Base-by-base conservation (phyloP, 37 sponge, comb jelly and placozoan species). In the Crambe crambe region DNA sequence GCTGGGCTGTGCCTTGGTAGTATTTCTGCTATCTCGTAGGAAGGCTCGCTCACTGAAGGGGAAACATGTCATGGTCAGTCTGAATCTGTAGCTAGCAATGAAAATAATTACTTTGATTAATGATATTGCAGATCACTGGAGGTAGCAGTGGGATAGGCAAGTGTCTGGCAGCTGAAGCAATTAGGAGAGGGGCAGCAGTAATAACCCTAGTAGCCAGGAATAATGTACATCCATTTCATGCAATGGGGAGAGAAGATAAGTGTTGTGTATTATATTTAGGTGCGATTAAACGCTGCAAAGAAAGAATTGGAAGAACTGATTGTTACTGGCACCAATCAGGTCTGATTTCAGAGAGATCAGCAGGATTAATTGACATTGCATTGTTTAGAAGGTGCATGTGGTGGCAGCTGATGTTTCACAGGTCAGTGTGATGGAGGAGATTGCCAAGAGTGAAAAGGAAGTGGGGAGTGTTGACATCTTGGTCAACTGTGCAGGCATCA, bases 91-190 rank as follows among this genome's bases (percentile, higher is more conserved):
- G n/a, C 8, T 40, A 31, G 34, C 22, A 2, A 9, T 32, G 36
- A 1, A 54, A 15, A 2, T 76, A 42, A 8, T 54, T 4, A 20
- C 18, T 31, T 38, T 15, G 3, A 20, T 37, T 10, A 10, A 2
- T 82, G 36, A 25, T 54, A 5, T 39, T 68, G 2, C 63, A 92
- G 93, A 87, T 96, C 27, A 96, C 96, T 23, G 96, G 96, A 5
- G 96, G 96, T 1, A 94, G 93, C 25, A 87, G 91, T 74, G 96
- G 96, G 8, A 96, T 96, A 44, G 96, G 96, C 22, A 90, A 93
- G 75, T 72, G 56, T 6, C 37, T 96, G 42, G 96, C 94, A 40
- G 60, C 35, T 9, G 82, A 81, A 26, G 84, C 93, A 5, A 42
- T 89, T 20, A 72, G 35, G 40, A 73, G 70, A 62, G 96, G 93